Base-by-base conservation (phyloP, 2,888 invertebrate species). In the Ichneumoninae sp. region DNA sequence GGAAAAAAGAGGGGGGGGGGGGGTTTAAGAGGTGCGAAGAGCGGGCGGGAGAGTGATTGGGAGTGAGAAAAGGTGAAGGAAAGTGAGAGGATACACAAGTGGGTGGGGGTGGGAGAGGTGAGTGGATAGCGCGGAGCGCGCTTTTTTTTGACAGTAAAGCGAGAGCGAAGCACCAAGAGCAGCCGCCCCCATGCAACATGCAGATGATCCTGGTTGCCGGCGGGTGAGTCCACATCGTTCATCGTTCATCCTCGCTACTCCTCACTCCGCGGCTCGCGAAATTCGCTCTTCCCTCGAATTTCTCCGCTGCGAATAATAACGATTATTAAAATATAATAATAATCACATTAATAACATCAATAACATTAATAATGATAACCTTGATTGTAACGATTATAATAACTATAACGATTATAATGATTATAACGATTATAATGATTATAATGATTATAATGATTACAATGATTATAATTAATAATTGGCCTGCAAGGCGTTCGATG, bases 151-250 rank as follows among this genome's bases (percentile, higher is more conserved):
- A 85, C 85, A 83, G 86, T 83, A 83, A 74, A 86, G 81, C 82
- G 83, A 80, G 76, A 86, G 81, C 84, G 74, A 86, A 88, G 87
- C 86, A 92, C 89, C 91, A 91, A 93, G 87, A 87, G 92, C 91
- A 92, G 92, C 93, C 93, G 92, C 92, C 93, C 92, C 91, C 92
- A 93, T 93, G 93, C 93, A 93, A 91, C 92, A 94, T 94, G 94
- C 94, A 94, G 93, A 94, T 94, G 94, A 94, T 94, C 92, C 93
- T 94, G 92, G 94, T 94, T 92, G 94, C 94, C 92, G 94, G 94
- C 93, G 94, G 94, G 94, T 94, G 93, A 94, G 94, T 92, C 93
- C 92, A 85, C 82, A 93, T 92, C 91, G 90, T 90, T 87, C 84
- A 83, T 84, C 78, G 82, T 80, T 47, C 84, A 77, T 83, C 80